These are phyloP conservation scores for Halictus quadricinctus DNA, from an alignment of 2,888 invertebrate genomes.

Conservation along the genomic window DNA sequence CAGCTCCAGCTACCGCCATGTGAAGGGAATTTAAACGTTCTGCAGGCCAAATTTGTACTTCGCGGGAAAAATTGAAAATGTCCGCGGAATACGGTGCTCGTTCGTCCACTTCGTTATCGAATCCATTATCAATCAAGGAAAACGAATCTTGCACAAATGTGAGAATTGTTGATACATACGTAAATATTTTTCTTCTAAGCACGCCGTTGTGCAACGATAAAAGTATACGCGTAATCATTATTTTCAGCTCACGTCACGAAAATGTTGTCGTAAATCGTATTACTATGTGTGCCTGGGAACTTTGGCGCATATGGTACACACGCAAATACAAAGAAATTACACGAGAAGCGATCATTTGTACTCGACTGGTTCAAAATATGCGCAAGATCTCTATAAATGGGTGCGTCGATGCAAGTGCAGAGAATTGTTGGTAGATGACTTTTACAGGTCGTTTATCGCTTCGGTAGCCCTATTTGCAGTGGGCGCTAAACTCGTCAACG, in stretches of 20 bases:
- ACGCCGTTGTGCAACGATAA: not conserved
- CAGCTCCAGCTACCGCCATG: not conserved
- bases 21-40: conserved; percentile 1
- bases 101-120: not conserved
- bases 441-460: conserved; percentile 29
- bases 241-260: conserved; percentile 37
- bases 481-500: conserved; percentile 41
- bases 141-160: conserved; percentile 16
- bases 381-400: conserved; percentile 18
- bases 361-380: conserved; percentile 19
- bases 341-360: conserved; percentile 12
- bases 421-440: conserved; percentile 30
- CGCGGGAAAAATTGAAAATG: conserved; percentile 32
- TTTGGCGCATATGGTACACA: conserved; percentile 11
- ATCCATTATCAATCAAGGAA: not conserved
- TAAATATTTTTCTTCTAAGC: not conserved
- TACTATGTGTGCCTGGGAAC: conserved; percentile 42
- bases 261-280: conserved; percentile 7
- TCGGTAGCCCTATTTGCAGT: conserved; percentile 39
- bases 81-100: conserved; percentile 9
- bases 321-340: conserved; percentile 35
- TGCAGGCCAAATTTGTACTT: not conserved
- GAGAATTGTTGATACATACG: conserved; percentile 16
- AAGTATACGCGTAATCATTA: not conserved
- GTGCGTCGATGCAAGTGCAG: not conserved